A percentile compares a stretch with the other conserved stretches of the same genome.
phyloP scores from a whole-genome alignment of 2,888 invertebrate species.

The Plagodis dolabraria region DNA sequence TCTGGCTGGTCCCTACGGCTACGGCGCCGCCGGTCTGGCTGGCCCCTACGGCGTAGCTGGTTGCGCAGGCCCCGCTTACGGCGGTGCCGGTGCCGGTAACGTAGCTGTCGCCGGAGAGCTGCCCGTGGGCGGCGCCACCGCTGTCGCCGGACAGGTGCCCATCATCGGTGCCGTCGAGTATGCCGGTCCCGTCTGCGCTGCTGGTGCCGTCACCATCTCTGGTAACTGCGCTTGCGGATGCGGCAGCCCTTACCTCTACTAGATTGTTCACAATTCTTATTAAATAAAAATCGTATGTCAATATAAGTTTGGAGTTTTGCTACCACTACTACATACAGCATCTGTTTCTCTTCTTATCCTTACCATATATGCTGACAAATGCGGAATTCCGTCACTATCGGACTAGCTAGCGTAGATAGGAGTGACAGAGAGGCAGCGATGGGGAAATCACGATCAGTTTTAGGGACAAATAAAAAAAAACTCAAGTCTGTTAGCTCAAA shows the following conservation, averaged over 20 bases:
- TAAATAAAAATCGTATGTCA: background rate
- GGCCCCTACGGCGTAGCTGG: constrained; percentile 4
- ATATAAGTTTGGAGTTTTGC: too few species aligned
- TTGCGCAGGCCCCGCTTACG: constrained; percentile 3
- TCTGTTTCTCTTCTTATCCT: too few species aligned
- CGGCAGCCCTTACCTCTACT: constrained; percentile 2
- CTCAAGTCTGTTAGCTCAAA: too few species aligned
- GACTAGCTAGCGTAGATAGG: too few species aligned
- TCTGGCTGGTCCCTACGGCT: constrained; percentile 2
- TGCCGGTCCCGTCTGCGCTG: constrained; percentile 36
- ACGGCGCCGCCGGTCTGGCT: constrained; percentile 3
- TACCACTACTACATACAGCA: too few species aligned
- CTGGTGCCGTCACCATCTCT: constrained; percentile 41
- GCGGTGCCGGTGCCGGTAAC: constrained; percentile 33
- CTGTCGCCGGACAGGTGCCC: constrained; percentile 37
- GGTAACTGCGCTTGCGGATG: constrained; percentile 43
- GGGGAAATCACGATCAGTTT: too few species aligned
- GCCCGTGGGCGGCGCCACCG: constrained; percentile 36
- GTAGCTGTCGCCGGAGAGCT: constrained; percentile 39
- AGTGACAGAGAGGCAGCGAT: too few species aligned
- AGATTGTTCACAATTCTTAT: background rate
- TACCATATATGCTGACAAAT: too few species aligned
- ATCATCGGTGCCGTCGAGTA: constrained; percentile 37
- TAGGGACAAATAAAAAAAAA: too few species aligned
- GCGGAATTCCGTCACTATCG: too few species aligned